Evolutionary conservation across 1,140 invertebrate genomes (phyloP).

Genomic region (Oncopodura yosiiana): DNA sequence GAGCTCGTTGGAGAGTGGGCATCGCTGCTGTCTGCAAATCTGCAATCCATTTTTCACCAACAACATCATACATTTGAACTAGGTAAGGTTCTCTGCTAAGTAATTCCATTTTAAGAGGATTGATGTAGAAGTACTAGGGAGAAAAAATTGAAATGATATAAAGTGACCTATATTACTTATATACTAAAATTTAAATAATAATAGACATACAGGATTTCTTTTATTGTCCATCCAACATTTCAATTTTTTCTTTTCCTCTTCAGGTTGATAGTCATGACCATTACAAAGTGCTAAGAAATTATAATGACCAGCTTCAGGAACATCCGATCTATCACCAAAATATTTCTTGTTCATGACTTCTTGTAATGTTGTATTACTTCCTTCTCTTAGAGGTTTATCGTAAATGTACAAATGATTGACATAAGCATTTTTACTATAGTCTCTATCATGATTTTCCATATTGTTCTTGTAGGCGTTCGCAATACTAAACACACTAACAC

Average conservation of each 20-base stretch:
- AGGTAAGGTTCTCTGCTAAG: constrained; percentile 24
- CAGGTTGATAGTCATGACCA: constrained; percentile 13
- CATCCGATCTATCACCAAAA: neutral
- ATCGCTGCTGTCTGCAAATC: constrained; percentile 28
- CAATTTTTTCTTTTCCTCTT: constrained; percentile 15
- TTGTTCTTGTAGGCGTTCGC: constrained; percentile 13
- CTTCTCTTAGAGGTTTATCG: neutral
- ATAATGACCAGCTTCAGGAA: constrained; percentile 21
- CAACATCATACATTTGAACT: constrained; percentile 26
- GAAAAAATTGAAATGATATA: too few species aligned
- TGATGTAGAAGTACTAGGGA: constrained; percentile 27
- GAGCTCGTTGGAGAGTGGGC: constrained; percentile 28
- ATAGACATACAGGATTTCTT: constrained; percentile 28
- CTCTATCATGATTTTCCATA: constrained; percentile 27
- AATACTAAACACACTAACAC: constrained; percentile 12
- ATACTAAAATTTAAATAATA: too few species aligned
- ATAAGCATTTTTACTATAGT: constrained; percentile 21
- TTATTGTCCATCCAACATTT: constrained; percentile 28
- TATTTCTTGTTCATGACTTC: neutral
- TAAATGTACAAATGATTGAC: constrained; percentile 25
- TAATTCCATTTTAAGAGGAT: constrained; percentile 33
- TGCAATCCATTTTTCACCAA: constrained; percentile 24
- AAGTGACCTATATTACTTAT: too few species aligned
- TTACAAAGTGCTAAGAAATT: constrained; percentile 31
- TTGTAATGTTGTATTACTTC: constrained; percentile 1